These are phyloP conservation scores for Porites evermanni DNA, from an alignment of 92 coral and sea anemone genomes.

Conservation along the genomic window DNA sequence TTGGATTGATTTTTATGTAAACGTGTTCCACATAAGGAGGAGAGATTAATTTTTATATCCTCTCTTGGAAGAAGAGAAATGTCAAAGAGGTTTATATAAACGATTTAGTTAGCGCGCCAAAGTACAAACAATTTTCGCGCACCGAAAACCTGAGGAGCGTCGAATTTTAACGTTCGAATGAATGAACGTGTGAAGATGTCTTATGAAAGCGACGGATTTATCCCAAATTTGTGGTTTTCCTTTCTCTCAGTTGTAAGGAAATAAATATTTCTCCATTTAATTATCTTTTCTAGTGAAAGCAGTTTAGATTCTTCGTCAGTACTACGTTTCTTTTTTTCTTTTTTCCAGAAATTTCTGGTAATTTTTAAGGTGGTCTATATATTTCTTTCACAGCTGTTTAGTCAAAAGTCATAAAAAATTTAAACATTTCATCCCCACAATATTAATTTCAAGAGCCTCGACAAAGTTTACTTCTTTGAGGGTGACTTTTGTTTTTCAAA, in stretches of 20 bases:
- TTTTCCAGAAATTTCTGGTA: slow-evolving; percentile 30
- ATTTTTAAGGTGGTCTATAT: slow-evolving; percentile 12
- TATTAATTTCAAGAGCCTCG: slow-evolving; percentile 40
- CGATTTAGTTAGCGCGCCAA: slow-evolving; percentile 27
- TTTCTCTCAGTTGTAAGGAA: slow-evolving; percentile 3
- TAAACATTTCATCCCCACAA: slow-evolving; percentile 42
- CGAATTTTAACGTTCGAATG: slow-evolving; percentile 15
- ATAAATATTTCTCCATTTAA: neutral
- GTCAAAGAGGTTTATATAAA: too few species aligned
- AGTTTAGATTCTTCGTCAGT: neutral
- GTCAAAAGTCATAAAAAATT: slow-evolving; percentile 42
- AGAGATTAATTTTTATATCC: neutral
- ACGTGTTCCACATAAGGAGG: slow-evolving; percentile 7
- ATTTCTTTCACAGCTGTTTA: slow-evolving; percentile 36
- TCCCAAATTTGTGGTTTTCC: slow-evolving; percentile 1
- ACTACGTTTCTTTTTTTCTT: too few species aligned
- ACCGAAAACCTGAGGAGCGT: neutral
- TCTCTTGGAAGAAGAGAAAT: neutral
- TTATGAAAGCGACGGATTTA: slow-evolving; percentile 27
- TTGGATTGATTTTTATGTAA: slow-evolving; percentile 5
- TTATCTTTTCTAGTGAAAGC: neutral
- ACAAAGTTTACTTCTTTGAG: slow-evolving; percentile 14
- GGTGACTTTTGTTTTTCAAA: slow-evolving; percentile 44
- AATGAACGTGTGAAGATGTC: slow-evolving; percentile 36
- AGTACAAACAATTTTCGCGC: neutral